Evolutionary conservation across 2,888 invertebrate genomes (phyloP).

Genomic region (Cantharis rustica): DNA sequence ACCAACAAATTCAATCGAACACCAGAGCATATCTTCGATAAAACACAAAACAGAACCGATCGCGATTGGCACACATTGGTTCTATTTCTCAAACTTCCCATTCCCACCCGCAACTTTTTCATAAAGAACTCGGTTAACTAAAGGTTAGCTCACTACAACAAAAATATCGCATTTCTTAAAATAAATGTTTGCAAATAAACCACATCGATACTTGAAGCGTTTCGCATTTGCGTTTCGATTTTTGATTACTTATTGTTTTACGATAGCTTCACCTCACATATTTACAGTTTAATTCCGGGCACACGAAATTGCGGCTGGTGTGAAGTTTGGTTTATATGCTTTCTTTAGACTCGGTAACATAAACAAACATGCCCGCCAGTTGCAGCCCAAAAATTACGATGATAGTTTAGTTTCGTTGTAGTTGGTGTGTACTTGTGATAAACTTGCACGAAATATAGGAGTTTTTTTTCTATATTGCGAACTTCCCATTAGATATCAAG

Average conservation of each 20-base stretch:
- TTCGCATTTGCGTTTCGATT: not conserved
- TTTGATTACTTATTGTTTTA: not conserved
- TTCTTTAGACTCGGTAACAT: conserved; percentile 53
- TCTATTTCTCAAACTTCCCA: conserved; percentile 32
- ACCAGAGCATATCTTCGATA: conserved; percentile 38
- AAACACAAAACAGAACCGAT: conserved; percentile 38
- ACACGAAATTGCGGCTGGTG: conserved; percentile 37
- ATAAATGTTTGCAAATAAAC: not conserved
- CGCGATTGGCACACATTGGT: conserved; percentile 37
- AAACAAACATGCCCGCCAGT: conserved; percentile 54
- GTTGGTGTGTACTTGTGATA: conserved; percentile 41
- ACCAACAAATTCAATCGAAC: conserved; percentile 37
- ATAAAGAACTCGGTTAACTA: conserved; percentile 5
- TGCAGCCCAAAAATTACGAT: conserved; percentile 44
- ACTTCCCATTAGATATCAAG: conserved; percentile 21
- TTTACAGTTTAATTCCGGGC: conserved; percentile 35
- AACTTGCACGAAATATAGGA: not conserved
- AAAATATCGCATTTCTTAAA: not conserved
- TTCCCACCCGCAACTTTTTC: conserved; percentile 26
- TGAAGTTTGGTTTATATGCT: conserved; percentile 49
- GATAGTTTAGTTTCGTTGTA: conserved; percentile 39
- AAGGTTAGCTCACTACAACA: conserved; percentile 31
- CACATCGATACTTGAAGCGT: not conserved
- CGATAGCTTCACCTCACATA: conserved; percentile 33
- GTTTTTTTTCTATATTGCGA: not conserved